Evolutionary conservation across 1,140 invertebrate genomes (phyloP), one percentile per base, ranked within the genome.

Genomic region (Zaprionus africanus): DNA sequence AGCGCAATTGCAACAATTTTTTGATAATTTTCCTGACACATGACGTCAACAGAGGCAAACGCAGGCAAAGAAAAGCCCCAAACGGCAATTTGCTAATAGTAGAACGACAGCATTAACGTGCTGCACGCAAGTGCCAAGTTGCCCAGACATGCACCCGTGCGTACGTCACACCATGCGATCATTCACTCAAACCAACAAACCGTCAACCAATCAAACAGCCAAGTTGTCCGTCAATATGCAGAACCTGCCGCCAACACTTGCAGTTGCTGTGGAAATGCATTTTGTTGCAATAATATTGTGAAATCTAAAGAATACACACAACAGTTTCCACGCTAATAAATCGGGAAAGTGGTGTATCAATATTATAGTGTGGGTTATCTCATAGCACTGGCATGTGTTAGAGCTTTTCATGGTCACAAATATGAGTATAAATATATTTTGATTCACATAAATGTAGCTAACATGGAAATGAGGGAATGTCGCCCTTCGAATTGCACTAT

Each of bases 61-160:
- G 24, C 31, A 62, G 58, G 4, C 53, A 56, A 67, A 26, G 62
- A 72, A 70, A 63, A 36, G 11, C 28, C n/a, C 49, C 34, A 36
- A 68, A 31, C 9, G 43, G 19, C 38, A 51, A 41, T 31, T 53
- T 53, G 11, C 60, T 59, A 71, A 60, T 76, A 60, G 60, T 17
- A 17, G 41, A 49, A 56, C 46, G 61, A 72, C 68, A 65, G 57
- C 74, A 76, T 76, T 76, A 76, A 65, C 68, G 60, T 76, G 61
- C 19, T 65, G 54, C 43, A 76, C 43, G 41, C 54, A 38, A 36
- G 43, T 43, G 26, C 36, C 36, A 38, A 12, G 36, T 38, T 38
- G 4, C 13, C 36, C 36, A 38, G 13, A 4, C 36, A 60, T 51
- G 63, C 57, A 63, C 19, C 34, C 36, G 43, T n/a, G 15, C 58